A percentile compares a stretch with the other conserved stretches of the same genome.
Conservation (phyloP, 2,888 invertebrate species). For the Dusona sp. region DNA sequence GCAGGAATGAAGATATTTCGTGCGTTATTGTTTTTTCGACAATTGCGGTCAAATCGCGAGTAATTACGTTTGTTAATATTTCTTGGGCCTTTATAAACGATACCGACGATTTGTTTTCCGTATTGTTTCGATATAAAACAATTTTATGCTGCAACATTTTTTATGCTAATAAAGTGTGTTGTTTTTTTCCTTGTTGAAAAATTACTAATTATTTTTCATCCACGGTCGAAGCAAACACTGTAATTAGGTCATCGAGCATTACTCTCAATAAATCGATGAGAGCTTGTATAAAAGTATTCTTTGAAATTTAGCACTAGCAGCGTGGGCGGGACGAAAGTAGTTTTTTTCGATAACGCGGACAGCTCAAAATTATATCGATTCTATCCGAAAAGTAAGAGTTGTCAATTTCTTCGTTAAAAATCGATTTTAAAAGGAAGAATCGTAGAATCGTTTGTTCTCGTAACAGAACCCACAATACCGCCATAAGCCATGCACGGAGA, state of each 20-base stretch:
- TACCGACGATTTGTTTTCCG: too few species aligned
- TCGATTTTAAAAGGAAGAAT: background rate
- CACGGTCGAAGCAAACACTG: background rate
- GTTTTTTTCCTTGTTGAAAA: background rate
- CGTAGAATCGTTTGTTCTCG: background rate
- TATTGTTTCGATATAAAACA: background rate
- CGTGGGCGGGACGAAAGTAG: background rate
- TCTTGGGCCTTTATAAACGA: too few species aligned
- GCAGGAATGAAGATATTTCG: too few species aligned
- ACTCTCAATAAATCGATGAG: conserved; percentile 11
- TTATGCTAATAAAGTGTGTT: background rate
- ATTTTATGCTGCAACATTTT: background rate
- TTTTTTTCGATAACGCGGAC: background rate
- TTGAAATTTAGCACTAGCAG: conserved; percentile 3
- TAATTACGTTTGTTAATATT: too few species aligned
- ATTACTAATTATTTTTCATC: background rate
- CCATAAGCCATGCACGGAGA: conserved; percentile 24
- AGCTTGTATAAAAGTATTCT: background rate
- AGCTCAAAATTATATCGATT: background rate
- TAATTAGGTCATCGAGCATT: conserved; percentile 23
- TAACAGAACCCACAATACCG: too few species aligned
- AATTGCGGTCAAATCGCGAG: too few species aligned
- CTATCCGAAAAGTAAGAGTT: background rate
- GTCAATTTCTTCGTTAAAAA: background rate
- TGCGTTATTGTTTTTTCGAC: too few species aligned